Evolutionary conservation across 2,797 vertebrate species (phyloP), one percentile per base, ranked within the genome.

Genomic region (Rhinoraja longicauda): DNA sequence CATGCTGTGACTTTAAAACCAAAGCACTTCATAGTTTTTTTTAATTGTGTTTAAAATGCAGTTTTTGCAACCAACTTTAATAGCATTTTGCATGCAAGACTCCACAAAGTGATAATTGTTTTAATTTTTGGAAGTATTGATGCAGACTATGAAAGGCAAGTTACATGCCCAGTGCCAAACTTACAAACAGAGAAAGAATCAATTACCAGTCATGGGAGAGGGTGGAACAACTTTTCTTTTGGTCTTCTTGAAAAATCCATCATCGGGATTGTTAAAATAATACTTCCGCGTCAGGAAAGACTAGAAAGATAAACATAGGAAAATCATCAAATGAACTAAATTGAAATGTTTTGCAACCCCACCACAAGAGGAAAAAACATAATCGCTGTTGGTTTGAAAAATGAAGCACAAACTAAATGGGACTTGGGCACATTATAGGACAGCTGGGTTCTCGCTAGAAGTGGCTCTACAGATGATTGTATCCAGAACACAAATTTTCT

Each of bases 211-310:
- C 99, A 99, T 99, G 8, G 99, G 99, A 91, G 99, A 99, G 5
- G 99, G 99, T 67, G 99, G 98, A 93, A 99, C 98, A 70, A 99
- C 98, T 97, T 99, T 99, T 96, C 99, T 97, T 96, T 99, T 99
- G 0, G 98, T 99, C 97, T 99, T 99, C 96, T 99, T 99, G 96
- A 99, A 99, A 96, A 99, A 99, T 93, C 99, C 99, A 96, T 99
- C 99, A 94, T 99, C 99, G 93, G 99, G 98, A 95, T 99, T 99
- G 95, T 99, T 99, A 96, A 99, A 99, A 96, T 97, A 99, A 94
- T 99, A 99, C 94, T 99, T 99, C 95, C 99, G 97, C 95, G 98
- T 98, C 95, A 99, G 96, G 95, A 99, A 99, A 17, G 99, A 99
- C 99, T 99, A 94, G 90, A 95, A 36, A 94, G 24, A 86, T 73